Evolutionary conservation across 2,888 invertebrate species (phyloP), one percentile per base, ranked within the genome.

Genomic region (Gastrophysa polygoni): DNA sequence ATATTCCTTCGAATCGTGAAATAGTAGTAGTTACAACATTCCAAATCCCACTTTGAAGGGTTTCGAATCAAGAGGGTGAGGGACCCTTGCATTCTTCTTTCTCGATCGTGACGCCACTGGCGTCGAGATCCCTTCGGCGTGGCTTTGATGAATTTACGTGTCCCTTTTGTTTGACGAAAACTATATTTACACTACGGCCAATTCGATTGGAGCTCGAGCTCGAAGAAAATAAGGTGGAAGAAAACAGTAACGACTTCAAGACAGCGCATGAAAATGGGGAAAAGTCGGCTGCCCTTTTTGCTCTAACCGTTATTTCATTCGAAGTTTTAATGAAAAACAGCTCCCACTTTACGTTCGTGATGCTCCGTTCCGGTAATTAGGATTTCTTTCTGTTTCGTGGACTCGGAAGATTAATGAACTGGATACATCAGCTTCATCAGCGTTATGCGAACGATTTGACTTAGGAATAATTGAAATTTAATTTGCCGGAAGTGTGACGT

Each of bases 151-250:
- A 66, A 66, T 66, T 66, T 63, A 57, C 58, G 38, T 38, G 58
- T 52, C 60, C 59, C 63, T 63, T 49, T 57, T 61, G 63, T 66
- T 66, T 63, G 64, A 60, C 46, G 64, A 67, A 67, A 67, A 67
- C 64, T 64, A 59, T 67, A 67, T 67, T 67, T 67, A 63, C 67
- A 60, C 55, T 62, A 34, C 61, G 14, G 49, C 47, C 59, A 54
- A 60, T 59, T 66, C 63, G 66, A 66, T 63, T 63, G 66, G 59
- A 61, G 32, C 32, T 38, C 59, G 54, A 61, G 50, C 44, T 46
- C 59, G 63, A 57, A 38, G 38, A 18, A 58, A 63, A 46, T 56
- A 54, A 54, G 57, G 38, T 14, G 11, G 14, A 38, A 38, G 38
- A 38, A 49, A 58, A 51, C 17, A 44, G 50, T 58, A 59, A 65